Base-by-base conservation (phyloP, 1,140 invertebrate genomes). In the Lasioglossum albipes region DNA sequence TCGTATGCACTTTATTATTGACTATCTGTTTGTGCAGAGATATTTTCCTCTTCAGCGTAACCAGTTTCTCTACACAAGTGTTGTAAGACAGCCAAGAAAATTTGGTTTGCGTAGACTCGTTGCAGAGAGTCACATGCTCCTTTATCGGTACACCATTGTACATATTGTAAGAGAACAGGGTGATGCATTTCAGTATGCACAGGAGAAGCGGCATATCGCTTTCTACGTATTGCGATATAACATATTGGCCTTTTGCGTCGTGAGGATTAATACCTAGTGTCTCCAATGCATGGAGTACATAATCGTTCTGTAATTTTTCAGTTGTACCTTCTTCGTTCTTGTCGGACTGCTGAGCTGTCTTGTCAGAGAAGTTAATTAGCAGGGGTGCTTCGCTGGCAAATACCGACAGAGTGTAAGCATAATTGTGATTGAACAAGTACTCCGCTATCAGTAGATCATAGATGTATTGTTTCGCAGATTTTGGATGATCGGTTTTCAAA, bases 371-470 rank as follows among this genome's bases (percentile, higher is more conserved):
- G 79, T 93, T 88, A 49, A 91, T 83, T 66, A 93, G 89, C 22
- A 93, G 75, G 7, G 92, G 92, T 65, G 90, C 92, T 86, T 93
- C 93, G 45, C 93, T 93, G 20, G 93, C 90, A 69, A 93, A 93
- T 75, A 93, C 89, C 7, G 93, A 93, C 42, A 93, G 65, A 0
- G 93, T 89, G 67, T 93, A 93, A 12, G 88, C 87, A 64, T 93
- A 93, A 88, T 93, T 92, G 45, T 89, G 88, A 82, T 89, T 92
- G 74, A 90, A 92, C 36, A 93, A 87, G 84, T 93, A 93, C 49
- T 93, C 93, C 0, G 92, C 93, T 83, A 93, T 87, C 5, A 93
- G 78, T 75, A 93, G 83, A 87, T 93, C 93, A 22, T 93, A 91
- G 68, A 93, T 81, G 41, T 93, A 93, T 64, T 93, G 93, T 65